Conservation (phyloP, 2,888 invertebrate genomes). For the Rotaria macrura region DNA sequence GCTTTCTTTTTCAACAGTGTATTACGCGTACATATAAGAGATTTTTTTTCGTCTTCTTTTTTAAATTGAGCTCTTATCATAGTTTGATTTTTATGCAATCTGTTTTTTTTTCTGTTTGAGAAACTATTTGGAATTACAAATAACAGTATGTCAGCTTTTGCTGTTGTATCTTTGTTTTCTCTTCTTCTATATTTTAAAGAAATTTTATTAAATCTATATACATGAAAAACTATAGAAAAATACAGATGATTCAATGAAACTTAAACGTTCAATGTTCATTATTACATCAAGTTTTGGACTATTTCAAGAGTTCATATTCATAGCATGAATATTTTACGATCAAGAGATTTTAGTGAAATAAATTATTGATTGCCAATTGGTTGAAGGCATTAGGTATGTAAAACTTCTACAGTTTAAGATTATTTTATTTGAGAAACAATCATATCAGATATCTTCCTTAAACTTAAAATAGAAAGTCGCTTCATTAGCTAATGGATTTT, state of each 20-base stretch:
- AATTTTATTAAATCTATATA: constrained; percentile 3
- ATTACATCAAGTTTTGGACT: too few species aligned
- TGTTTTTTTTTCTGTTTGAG: neutral
- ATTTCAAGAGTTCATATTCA: too few species aligned
- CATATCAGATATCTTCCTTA: too few species aligned
- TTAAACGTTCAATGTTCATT: too few species aligned
- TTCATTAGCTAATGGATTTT: too few species aligned
- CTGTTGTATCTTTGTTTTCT: constrained; percentile 5
- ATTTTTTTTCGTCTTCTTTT: neutral
- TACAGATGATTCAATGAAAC: neutral
- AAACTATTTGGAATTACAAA: neutral
- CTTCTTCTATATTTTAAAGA: neutral
- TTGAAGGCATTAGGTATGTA: too few species aligned
- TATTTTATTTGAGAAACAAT: too few species aligned
- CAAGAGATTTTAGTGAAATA: too few species aligned
- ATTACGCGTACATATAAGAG: neutral
- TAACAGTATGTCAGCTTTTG: constrained; percentile 3
- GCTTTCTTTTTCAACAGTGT: neutral
- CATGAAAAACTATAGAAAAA: neutral
- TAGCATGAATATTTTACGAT: too few species aligned
- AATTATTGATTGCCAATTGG: too few species aligned
- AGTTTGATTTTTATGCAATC: neutral
- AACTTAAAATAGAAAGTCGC: too few species aligned
- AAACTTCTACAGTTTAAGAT: too few species aligned
- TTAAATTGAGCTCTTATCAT: neutral